Evolutionary conservation across 2,113 vertebrate species (phyloP).

Genomic region (Drymodes brunneopygia): DNA sequence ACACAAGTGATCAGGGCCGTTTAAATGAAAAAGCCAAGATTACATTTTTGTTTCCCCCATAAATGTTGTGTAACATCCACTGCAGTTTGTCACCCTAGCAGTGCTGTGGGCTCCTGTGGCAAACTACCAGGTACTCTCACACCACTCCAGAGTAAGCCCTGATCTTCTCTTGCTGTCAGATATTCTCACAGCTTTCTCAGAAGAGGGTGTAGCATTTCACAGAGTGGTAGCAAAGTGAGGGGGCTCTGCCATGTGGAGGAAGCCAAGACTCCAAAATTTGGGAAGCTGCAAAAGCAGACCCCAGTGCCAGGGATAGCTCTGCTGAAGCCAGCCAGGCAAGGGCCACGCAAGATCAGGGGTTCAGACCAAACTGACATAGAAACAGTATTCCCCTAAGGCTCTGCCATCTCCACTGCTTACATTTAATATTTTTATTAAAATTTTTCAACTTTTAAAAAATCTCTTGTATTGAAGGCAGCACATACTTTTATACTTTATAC

Average conservation of each 20-base stretch:
- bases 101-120: neutral
- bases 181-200: neutral
- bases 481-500: neutral
- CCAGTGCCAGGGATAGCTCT: neutral
- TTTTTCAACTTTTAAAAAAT: neutral
- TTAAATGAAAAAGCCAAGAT: neutral
- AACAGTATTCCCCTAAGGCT: neutral
- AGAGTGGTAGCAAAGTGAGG: neutral
- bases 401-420: neutral
- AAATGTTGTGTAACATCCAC: neutral
- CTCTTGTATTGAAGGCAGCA: neutral
- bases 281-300: neutral
- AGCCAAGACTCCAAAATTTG: neutral
- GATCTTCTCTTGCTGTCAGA: neutral
- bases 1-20: neutral
- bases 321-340: fast-evolving
- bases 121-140: neutral
- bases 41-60: neutral
- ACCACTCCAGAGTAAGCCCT: neutral
- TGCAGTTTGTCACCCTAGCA: neutral
- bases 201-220: neutral
- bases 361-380: neutral
- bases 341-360: fast-evolving
- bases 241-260: neutral
- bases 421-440: neutral